Base-by-base conservation (phyloP, 1,140 invertebrate species). In the Magallana angulata region DNA sequence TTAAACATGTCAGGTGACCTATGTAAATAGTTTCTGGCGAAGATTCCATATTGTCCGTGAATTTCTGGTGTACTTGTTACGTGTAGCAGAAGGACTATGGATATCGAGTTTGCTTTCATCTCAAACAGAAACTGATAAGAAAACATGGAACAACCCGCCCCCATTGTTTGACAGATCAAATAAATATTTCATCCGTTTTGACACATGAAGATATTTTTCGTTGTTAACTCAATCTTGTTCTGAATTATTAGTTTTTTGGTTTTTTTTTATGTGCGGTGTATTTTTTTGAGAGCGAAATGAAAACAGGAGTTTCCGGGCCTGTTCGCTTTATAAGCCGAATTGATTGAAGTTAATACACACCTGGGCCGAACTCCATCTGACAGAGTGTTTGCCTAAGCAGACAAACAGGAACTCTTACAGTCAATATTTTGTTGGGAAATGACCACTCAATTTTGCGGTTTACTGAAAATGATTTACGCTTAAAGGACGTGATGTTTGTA, bases 61-160 rank as follows among this genome's bases (percentile, higher is more conserved):
- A 36, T 30, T 30, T 7, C 24, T 76, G 18, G 9, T 36, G 14
- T 76, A 30, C 24, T 76, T 76, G 68, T 30, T 76, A 76, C 24
- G 36, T 76, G 24, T 76, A 76, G 24, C 68, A 12, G 24, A 24
- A 76, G 24, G 68, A 5, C 14, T 4, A 12, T 1, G 68, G 30
- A 30, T 76, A 76, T 76, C 68, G 36, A 12, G 68, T 76, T 76
- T 76, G 68, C 68, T 76, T 76, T 76, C 68, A 76, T 76, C 68
- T 30, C 68, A 76, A 76, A 76, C 68, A 76, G 48, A 76, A 18
- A 12, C 12, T 18, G 36, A 30, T 36, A 30, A 76, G 30, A 71
- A 64, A 71, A 24, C 8, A 18, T 11, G 36, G 8, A 76, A 5
- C 9, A 76, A 30, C 68, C 1, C 24, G 11, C 24, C 9, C 68